Percentiles rank a stretch among this genome's conserved stretches.
These are phyloP conservation scores for Rhizoglyphus robini DNA, from an alignment of 1,140 invertebrate genomes.

Conservation along the genomic window DNA sequence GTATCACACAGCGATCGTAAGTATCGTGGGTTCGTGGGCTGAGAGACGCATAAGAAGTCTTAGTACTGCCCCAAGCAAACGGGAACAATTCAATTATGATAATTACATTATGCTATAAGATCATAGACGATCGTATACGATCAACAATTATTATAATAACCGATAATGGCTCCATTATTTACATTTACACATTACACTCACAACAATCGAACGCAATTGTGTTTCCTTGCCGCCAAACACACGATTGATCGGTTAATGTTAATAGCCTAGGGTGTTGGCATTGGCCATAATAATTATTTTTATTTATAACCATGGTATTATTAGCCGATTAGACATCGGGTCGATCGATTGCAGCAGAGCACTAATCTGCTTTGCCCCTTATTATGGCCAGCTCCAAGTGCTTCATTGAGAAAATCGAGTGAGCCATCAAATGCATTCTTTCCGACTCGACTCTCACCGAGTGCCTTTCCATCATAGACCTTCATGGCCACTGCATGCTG, in stretches of 20 bases:
- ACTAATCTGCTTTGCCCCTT: too few species aligned
- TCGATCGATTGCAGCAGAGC: too few species aligned
- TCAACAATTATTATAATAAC: background rate
- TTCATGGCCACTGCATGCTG: background rate
- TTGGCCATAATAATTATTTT: too few species aligned
- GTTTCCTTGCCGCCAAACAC: background rate
- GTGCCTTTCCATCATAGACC: too few species aligned
- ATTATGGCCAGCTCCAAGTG: background rate
- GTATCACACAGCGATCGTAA: too few species aligned
- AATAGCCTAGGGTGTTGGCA: background rate
- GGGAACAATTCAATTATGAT: constrained; percentile 11
- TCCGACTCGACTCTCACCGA: too few species aligned
- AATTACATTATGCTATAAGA: background rate
- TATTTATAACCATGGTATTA: too few species aligned
- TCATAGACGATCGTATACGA: too few species aligned
- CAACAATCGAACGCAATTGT: background rate
- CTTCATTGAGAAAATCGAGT: background rate
- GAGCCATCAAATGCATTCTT: background rate
- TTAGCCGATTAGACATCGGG: constrained; percentile 3
- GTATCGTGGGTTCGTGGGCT: too few species aligned
- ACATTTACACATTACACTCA: constrained; percentile 9
- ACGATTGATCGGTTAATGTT: background rate
- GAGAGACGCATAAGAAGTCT: too few species aligned
- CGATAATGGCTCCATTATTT: constrained; percentile 12
- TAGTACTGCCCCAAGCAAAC: background rate